These are phyloP conservation scores for Eriosoma lanigerum DNA, from an alignment of 1,140 invertebrate genomes.

Conservation along the genomic window DNA sequence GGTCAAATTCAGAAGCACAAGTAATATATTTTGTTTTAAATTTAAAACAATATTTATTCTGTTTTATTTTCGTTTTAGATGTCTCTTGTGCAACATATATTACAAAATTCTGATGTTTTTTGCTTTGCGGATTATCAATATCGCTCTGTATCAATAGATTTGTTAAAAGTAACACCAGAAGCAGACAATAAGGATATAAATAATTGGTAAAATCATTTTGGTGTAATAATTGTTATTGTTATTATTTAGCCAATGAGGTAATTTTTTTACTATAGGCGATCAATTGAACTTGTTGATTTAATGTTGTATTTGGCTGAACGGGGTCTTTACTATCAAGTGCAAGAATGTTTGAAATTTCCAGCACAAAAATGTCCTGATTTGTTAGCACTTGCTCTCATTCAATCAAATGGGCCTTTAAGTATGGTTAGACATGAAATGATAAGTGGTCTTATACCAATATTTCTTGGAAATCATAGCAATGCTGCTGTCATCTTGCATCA, in stretches of 20 bases:
- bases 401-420: slow-evolving; percentile 76
- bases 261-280: slow-evolving; percentile 63
- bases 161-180: slow-evolving; percentile 85
- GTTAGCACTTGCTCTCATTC: slow-evolving; percentile 80
- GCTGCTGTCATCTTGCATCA: slow-evolving; percentile 89
- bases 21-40: slow-evolving; percentile 54
- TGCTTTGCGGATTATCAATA: slow-evolving; percentile 90
- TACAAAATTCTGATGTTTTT: slow-evolving; percentile 91
- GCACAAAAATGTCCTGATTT: slow-evolving; percentile 92
- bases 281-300: slow-evolving; percentile 85
- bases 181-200: slow-evolving; percentile 87
- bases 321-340: slow-evolving; percentile 77
- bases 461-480: slow-evolving; percentile 92
- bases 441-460: slow-evolving; percentile 82
- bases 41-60: neutral
- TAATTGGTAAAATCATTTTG: slow-evolving; percentile 68
- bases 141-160: slow-evolving; percentile 80
- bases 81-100: slow-evolving; percentile 79
- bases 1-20: slow-evolving; percentile 89
- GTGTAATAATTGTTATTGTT: neutral
- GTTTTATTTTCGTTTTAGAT: slow-evolving; percentile 63
- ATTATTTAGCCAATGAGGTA: slow-evolving; percentile 21
- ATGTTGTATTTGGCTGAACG: slow-evolving; percentile 83
- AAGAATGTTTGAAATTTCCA: slow-evolving; percentile 90
- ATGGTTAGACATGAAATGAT: slow-evolving; percentile 81